These are phyloP conservation scores for Pipistrellus kuhlii DNA, from an alignment of 2,797 vertebrate species.

Conservation along the genomic window DNA sequence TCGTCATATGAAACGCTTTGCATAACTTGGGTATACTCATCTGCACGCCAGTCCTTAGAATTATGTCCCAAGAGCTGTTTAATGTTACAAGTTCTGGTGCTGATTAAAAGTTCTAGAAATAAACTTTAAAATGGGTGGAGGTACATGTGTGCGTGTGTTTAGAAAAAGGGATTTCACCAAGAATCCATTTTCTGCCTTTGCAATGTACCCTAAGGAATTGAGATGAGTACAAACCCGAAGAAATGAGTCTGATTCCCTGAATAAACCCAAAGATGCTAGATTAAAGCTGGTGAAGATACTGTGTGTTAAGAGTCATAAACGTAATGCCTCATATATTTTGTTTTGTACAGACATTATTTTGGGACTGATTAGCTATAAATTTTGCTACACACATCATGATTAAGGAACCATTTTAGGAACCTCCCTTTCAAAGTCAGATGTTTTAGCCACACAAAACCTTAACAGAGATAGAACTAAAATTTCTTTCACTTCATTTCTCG, in stretches of 20 bases:
- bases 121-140: slow-evolving; percentile 27
- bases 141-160: neutral
- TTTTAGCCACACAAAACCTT: neutral
- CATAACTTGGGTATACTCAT: neutral
- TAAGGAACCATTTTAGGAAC: slow-evolving; percentile 43
- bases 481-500: slow-evolving; percentile 9
- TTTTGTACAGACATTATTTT: slow-evolving; percentile 3
- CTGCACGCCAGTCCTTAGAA: neutral
- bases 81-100: neutral
- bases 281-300: neutral
- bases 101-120: slow-evolving; percentile 57
- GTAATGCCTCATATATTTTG: neutral
- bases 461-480: slow-evolving; percentile 36
- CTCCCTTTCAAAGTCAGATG: neutral
- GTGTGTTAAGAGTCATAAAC: slow-evolving; percentile 36
- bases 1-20: neutral
- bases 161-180: slow-evolving; percentile 5
- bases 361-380: neutral
- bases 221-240: neutral
- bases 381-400: neutral
- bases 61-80: neutral
- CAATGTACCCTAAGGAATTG: neutral
- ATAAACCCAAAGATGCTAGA: neutral
- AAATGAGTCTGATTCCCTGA: neutral
- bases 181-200: slow-evolving; percentile 34